These are phyloP conservation scores for Drosophila greeni DNA, from an alignment of 2,888 invertebrate species.

Conservation along the genomic window DNA sequence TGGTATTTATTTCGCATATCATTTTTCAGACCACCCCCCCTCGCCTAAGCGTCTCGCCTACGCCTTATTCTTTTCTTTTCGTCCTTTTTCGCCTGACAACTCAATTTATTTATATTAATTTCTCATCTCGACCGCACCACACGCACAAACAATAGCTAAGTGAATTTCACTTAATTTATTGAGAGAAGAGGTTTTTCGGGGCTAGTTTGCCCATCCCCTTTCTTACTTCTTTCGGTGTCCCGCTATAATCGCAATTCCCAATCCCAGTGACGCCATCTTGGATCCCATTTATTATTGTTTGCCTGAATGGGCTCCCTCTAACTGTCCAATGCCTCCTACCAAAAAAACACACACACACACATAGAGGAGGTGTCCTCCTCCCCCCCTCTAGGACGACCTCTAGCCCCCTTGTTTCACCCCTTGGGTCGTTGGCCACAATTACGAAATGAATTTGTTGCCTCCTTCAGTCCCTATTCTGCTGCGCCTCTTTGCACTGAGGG, in stretches of 20 bases:
- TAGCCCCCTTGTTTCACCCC: conserved; percentile 41
- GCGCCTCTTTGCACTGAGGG: conserved; percentile 11
- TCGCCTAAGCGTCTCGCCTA: neutral
- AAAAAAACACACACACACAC: neutral
- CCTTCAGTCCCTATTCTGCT: conserved; percentile 34
- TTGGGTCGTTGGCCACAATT: conserved; percentile 75
- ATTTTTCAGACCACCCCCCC: conserved; percentile 57
- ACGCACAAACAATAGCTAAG: conserved; percentile 58
- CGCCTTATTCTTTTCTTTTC: neutral
- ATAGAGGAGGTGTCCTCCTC: too few species aligned
- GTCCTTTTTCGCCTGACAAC: conserved; percentile 72
- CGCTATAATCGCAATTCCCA: conserved; percentile 27
- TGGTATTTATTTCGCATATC: conserved; percentile 79
- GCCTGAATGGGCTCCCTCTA: conserved; percentile 41
- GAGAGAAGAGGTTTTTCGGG: conserved; percentile 74
- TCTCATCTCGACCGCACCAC: conserved; percentile 61
- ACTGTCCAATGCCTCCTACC: conserved; percentile 15
- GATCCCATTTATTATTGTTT: conserved; percentile 43
- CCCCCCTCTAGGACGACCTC: conserved; percentile 33
- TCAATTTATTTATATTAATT: conserved; percentile 79
- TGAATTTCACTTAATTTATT: conserved; percentile 78
- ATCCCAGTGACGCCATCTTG: conserved; percentile 41
- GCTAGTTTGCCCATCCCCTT: neutral
- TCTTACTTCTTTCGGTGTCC: neutral
- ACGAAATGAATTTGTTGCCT: conserved; percentile 75